Evolutionary conservation across 2,888 invertebrate species (phyloP), one percentile per base, ranked within the genome.

Genomic region (Liopterus haemorrhoidalis): DNA sequence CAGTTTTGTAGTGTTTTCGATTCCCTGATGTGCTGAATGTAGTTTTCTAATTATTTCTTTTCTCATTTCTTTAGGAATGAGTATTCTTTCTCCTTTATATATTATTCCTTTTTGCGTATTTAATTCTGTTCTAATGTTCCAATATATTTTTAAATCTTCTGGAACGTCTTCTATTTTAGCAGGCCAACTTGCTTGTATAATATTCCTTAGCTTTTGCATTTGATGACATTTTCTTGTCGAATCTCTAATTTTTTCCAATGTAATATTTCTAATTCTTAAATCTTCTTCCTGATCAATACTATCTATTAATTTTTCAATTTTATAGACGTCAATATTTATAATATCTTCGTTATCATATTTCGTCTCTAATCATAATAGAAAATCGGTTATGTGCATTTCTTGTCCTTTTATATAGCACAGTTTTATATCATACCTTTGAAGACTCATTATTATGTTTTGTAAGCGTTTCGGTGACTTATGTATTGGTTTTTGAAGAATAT

Each of bases 401-500:
- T 22, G 43, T 42, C 21, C 36, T 19, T 8, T 37, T 40, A 19
- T 37, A 39, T 39, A 37, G 25, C 27, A 12, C n/a, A 39, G 8
- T 22, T 35, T 38, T 12, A 49, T 19, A 33, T 33, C 30, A 22
- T 50, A 52, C 19, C 24, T 22, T 43, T 41, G 33, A 21, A 43
- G 19, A n/a, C 4, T 30, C 44, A 50, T 31, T 3, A 48, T 5
- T 43, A 42, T 45, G 31, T 28, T 22, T 28, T 49, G 49, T 19
- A 49, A 32, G 32, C 41, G 2, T n/a, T n/a, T n/a, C n/a, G n/a
- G n/a, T n/a, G n/a, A n/a, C n/a, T n/a, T n/a, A n/a, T n/a, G n/a
- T n/a, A 5, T 27, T 19, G 9, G 8, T 33, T 28, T 48, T 18
- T 45, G 42, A 9, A 44, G 38, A 9, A 50, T 48, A 6, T 16